A percentile compares a stretch with the other conserved stretches of the same genome.
Conservation (phyloP, 2,113 vertebrate genomes). For the Xenopus laevis region DNA sequence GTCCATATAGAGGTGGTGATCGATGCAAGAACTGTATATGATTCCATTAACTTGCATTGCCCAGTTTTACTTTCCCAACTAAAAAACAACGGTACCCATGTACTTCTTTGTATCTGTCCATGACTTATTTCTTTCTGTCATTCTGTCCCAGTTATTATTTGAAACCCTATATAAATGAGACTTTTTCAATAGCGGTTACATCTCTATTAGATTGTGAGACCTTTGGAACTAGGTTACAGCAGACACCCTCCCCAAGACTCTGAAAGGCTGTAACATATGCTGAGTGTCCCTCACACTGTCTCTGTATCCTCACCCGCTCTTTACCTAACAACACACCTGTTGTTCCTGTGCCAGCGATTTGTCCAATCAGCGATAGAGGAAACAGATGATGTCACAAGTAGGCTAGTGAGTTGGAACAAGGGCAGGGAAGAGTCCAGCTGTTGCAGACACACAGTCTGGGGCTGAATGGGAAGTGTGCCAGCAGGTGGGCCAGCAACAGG, state of each 20-base stretch:
- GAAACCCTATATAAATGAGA: no score
- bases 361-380: constrained; percentile 1
- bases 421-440: constrained; percentile 16
- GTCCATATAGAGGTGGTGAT: no score
- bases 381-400: background rate
- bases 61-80: no score
- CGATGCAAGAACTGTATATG: no score
- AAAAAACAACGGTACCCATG: no score
- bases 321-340: constrained; percentile 27
- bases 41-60: no score
- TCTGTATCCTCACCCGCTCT: background rate
- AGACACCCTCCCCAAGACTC: background rate
- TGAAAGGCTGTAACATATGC: constrained; percentile 17
- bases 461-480: constrained; percentile 1
- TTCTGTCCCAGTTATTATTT: no score
- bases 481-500: constrained; percentile 3
- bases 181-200: no score
- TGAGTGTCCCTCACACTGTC: no score
- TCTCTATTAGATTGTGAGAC: no score
- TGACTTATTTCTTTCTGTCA: no score
- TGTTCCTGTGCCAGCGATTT: background rate
- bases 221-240: background rate
- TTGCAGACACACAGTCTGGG: background rate
- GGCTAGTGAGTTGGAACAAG: background rate
- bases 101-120: no score